Conservation (phyloP, 2,888 invertebrate species). For the Erebia ligea region DNA sequence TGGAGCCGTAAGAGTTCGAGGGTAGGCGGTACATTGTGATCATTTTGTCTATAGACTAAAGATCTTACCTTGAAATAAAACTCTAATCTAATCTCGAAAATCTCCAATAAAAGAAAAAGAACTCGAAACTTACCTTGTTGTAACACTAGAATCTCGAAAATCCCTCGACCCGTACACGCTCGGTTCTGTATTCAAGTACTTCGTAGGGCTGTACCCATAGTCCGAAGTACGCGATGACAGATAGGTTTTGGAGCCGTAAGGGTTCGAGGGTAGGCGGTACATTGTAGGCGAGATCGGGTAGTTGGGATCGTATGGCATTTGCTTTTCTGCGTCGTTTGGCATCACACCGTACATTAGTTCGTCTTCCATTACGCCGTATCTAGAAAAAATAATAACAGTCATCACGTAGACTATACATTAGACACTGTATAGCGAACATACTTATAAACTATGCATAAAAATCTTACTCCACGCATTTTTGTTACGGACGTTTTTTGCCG, state of each 20-base stretch:
- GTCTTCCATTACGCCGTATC: constrained; percentile 77
- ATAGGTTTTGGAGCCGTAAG: constrained; percentile 78
- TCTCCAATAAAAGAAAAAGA: background rate
- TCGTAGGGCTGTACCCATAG: constrained; percentile 78
- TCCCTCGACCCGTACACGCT: constrained; percentile 72
- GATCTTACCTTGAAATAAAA: too few species aligned
- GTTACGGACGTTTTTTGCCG: too few species aligned
- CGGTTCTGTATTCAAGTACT: constrained; percentile 67
- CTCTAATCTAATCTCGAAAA: too few species aligned
- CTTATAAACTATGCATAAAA: too few species aligned
- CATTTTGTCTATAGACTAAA: too few species aligned
- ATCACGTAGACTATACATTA: too few species aligned
- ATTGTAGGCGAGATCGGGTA: constrained; percentile 78
- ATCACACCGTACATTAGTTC: constrained; percentile 75
- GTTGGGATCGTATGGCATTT: constrained; percentile 75
- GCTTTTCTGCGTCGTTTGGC: constrained; percentile 71
- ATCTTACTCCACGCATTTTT: too few species aligned
- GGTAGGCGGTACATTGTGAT: constrained; percentile 72
- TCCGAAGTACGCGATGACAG: constrained; percentile 73
- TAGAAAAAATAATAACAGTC: too few species aligned
- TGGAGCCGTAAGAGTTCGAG: constrained; percentile 77
- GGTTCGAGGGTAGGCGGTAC: constrained; percentile 75
- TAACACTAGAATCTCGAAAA: constrained; percentile 65
- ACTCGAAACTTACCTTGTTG: constrained; percentile 45
- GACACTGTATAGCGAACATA: too few species aligned